These are phyloP conservation scores for Molossus alvarezi DNA, from an alignment of 2,797 vertebrate genomes.

Conservation along the genomic window DNA sequence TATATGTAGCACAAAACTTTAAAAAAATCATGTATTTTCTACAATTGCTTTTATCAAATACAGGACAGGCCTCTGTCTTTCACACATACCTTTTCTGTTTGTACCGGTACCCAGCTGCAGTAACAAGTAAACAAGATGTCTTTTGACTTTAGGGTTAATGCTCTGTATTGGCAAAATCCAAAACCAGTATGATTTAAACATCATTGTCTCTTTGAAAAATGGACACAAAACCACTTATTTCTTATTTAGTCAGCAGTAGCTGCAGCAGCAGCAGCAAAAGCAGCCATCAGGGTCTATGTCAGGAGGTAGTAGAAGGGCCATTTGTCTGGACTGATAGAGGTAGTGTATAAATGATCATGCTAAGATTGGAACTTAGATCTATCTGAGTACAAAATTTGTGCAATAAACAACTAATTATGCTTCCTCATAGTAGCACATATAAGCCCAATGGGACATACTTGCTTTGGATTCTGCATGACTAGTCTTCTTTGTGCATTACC, in stretches of 20 bases:
- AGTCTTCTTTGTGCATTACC: not conserved
- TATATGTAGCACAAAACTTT: not conserved
- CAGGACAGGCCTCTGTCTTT: not conserved
- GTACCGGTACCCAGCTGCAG: not conserved
- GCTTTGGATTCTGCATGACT: not conserved
- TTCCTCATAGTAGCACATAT: not conserved
- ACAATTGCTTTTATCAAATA: not conserved
- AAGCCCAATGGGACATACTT: not conserved
- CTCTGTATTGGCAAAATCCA: not conserved
- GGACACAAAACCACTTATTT: not conserved
- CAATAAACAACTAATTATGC: not conserved
- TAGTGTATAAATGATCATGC: not conserved
- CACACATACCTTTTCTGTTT: not conserved
- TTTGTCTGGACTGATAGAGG: not conserved
- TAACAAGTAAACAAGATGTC: not conserved
- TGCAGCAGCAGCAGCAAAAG: not conserved
- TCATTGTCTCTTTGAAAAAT: constrained; percentile 4
- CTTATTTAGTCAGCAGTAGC: not conserved
- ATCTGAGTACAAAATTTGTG: not conserved
- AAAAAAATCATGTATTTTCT: not conserved
- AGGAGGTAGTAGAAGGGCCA: not conserved
- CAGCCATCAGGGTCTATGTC: not conserved
- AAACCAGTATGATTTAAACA: not conserved
- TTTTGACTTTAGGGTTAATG: not conserved
- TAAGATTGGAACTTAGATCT: not conserved